These are phyloP conservation scores for Indri indri DNA, from an alignment of 2,113 vertebrate genomes.

Conservation along the genomic window DNA sequence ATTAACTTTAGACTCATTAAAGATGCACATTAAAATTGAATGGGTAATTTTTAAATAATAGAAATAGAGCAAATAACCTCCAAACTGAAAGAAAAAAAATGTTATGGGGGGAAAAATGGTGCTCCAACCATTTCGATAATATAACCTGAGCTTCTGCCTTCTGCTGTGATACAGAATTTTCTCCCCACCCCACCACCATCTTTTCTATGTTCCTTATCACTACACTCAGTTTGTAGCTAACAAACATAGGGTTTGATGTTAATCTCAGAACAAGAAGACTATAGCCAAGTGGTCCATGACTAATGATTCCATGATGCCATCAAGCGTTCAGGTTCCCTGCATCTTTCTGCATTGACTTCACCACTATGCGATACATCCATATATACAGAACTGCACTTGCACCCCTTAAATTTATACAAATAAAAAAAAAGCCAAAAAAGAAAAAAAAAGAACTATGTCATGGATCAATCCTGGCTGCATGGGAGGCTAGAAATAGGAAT, in stretches of 20 bases:
- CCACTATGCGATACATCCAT: too few species aligned
- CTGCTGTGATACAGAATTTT: not conserved
- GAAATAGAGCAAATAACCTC: not conserved
- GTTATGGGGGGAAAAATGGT: not conserved
- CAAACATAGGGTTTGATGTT: not conserved
- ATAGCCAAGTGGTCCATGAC: not conserved
- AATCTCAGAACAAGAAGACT: not conserved
- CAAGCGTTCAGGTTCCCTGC: not conserved
- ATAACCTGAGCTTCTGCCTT: not conserved
- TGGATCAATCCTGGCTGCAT: not conserved
- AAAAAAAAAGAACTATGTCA: not conserved
- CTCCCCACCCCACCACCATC: not conserved
- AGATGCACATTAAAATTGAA: not conserved
- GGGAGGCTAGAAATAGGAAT: not conserved
- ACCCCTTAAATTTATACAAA: too few species aligned
- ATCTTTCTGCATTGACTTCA: not conserved
- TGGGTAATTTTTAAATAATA: not conserved
- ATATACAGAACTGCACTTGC: too few species aligned
- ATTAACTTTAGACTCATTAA: not conserved
- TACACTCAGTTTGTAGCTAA: too few species aligned
- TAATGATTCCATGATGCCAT: not conserved
- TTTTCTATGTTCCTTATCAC: not conserved
- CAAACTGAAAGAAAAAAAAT: not conserved
- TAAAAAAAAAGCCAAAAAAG: not conserved
- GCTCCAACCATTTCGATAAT: not conserved